These are phyloP conservation scores for Parthenolecanium corni DNA, from an alignment of 2,888 invertebrate species.

Conservation along the genomic window DNA sequence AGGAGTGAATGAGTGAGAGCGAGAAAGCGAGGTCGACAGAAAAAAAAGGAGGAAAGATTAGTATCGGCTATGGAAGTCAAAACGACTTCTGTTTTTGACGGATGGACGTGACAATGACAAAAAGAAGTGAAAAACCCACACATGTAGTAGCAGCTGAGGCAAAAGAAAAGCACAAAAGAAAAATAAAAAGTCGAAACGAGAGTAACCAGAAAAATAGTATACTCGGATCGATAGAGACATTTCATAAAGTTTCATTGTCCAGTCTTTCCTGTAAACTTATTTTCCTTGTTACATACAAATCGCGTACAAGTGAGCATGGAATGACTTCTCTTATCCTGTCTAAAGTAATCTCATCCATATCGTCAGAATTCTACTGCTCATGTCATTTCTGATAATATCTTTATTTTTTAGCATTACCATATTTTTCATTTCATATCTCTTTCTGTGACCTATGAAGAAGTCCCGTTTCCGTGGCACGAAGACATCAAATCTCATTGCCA, in stretches of 20 bases:
- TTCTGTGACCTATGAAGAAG: too few relatives aligned
- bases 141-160: background rate
- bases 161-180: constrained; percentile 3
- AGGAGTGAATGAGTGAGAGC: too few relatives aligned
- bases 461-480: too few relatives aligned
- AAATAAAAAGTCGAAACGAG: background rate
- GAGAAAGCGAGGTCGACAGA: too few relatives aligned
- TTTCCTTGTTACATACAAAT: background rate
- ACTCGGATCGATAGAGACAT: constrained; percentile 7
- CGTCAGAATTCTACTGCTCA: background rate
- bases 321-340: background rate
- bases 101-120: constrained; percentile 26
- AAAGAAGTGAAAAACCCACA: background rate
- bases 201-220: background rate
- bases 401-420: too few relatives aligned
- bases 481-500: too few relatives aligned
- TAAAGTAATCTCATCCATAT: background rate
- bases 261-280: background rate
- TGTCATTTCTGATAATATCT: background rate
- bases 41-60: background rate
- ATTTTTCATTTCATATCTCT: too few relatives aligned
- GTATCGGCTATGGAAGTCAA: background rate
- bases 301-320: background rate
- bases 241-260: constrained; percentile 8
- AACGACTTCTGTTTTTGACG: constrained; percentile 27